These are phyloP conservation scores for Adelosebastes latens DNA, from an alignment of 2,797 vertebrate genomes.

Conservation along the genomic window DNA sequence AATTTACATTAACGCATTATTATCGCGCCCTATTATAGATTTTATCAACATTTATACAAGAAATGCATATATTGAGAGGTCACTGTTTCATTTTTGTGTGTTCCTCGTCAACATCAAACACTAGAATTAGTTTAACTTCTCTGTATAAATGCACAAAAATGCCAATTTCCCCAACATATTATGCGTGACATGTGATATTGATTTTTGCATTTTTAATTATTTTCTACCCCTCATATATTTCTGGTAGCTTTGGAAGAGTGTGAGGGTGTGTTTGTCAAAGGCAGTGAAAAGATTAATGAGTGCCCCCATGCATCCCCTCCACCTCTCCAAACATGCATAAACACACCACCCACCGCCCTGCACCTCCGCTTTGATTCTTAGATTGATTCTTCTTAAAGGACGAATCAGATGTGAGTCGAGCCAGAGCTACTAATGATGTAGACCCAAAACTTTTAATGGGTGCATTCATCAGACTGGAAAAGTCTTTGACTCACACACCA, in stretches of 20 bases:
- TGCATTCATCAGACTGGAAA: slow-evolving; percentile 45
- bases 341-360: neutral
- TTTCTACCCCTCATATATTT: slow-evolving; percentile 1
- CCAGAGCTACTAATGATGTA: slow-evolving; percentile 54
- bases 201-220: slow-evolving; percentile 2
- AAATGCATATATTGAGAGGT: neutral
- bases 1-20: too few relatives aligned
- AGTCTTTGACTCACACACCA: slow-evolving; percentile 24
- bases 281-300: slow-evolving; percentile 32
- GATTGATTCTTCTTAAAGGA: slow-evolving; percentile 50
- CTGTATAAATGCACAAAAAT: slow-evolving; percentile 6
- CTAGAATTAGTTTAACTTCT: neutral
- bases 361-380: slow-evolving; percentile 25
- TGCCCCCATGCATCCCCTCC: neutral
- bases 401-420: slow-evolving; percentile 34
- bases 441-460: slow-evolving; percentile 62
- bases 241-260: slow-evolving; percentile 16
- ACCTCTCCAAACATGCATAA: slow-evolving; percentile 4
- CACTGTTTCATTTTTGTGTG: neutral
- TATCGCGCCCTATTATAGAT: rapidly evolving
- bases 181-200: slow-evolving; percentile 3
- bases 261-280: slow-evolving; percentile 25
- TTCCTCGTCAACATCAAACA: neutral
- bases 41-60: neutral
- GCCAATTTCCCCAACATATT: slow-evolving; percentile 26